Evolutionary conservation across 2,797 vertebrate genomes (phyloP).

Genomic region (Rhynchonycteris naso): DNA sequence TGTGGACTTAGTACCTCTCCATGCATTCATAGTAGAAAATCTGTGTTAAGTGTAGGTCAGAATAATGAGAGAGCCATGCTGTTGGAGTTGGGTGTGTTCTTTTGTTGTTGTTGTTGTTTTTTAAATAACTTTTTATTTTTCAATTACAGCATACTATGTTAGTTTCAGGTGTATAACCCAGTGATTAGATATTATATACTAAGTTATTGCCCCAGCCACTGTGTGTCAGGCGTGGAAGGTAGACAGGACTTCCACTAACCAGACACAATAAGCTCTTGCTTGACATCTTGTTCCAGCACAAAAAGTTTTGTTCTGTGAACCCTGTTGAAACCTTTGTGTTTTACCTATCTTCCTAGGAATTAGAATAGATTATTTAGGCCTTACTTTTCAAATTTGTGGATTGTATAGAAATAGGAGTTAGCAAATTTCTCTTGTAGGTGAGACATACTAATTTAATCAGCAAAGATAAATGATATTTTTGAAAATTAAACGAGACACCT

Average conservation of each 20-base stretch:
- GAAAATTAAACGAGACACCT: not conserved
- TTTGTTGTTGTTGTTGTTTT: no score
- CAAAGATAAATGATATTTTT: not conserved
- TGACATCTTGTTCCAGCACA: not conserved
- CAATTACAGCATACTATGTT: not conserved
- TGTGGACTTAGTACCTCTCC: not conserved
- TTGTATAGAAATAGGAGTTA: conserved; percentile 19
- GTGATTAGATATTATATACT: not conserved
- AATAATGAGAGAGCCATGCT: not conserved
- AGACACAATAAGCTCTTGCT: not conserved
- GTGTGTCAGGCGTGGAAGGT: not conserved
- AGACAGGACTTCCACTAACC: not conserved
- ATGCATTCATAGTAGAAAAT: not conserved
- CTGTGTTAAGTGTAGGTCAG: not conserved
- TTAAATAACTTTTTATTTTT: not conserved
- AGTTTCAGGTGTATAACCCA: not conserved
- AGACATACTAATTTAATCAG: not conserved
- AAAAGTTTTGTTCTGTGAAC: not conserved
- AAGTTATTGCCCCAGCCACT: not conserved
- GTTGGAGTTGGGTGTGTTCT: conserved; percentile 1
- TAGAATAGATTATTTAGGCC: not conserved
- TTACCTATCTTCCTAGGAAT: not conserved
- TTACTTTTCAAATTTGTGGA: not conserved
- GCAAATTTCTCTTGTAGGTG: not conserved
- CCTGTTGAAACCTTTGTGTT: not conserved